Evolutionary conservation across 2,888 invertebrate species (phyloP).

Genomic region (Noctua pronuba): DNA sequence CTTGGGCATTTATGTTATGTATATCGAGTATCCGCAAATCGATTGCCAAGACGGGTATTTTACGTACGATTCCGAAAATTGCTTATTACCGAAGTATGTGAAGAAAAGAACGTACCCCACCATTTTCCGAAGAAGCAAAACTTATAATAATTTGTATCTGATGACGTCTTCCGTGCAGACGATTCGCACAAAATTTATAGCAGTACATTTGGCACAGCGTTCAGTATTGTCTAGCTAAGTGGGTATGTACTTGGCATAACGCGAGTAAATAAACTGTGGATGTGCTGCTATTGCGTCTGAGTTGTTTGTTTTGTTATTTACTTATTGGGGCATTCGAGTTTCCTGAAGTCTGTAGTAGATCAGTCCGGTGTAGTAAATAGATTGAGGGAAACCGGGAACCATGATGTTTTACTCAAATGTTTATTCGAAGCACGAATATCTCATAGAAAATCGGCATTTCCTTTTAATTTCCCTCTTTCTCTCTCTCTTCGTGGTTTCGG

Average conservation of each 20-base stretch:
- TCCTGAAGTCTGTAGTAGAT: neutral
- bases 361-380: neutral
- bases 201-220: constrained; percentile 57
- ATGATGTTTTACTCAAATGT: neutral
- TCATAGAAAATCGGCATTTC: neutral
- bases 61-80: neutral
- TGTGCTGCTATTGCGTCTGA: constrained; percentile 15
- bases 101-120: neutral
- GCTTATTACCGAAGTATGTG: neutral
- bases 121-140: neutral
- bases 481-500: neutral
- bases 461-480: neutral
- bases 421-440: neutral
- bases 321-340: neutral
- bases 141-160: constrained; percentile 38
- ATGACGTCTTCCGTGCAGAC: constrained; percentile 39
- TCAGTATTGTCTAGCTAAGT: constrained; percentile 52
- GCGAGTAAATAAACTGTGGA: constrained; percentile 51
- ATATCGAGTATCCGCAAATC: neutral
- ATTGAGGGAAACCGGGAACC: neutral
- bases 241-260: constrained; percentile 52
- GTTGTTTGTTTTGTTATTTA: constrained; percentile 32
- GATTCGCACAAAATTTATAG: constrained; percentile 54
- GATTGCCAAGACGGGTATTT: neutral
- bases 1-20: too few species aligned